phyloP scores from a whole-genome alignment of 2,797 vertebrate species.

The Poeciliopsis presidionis region DNA sequence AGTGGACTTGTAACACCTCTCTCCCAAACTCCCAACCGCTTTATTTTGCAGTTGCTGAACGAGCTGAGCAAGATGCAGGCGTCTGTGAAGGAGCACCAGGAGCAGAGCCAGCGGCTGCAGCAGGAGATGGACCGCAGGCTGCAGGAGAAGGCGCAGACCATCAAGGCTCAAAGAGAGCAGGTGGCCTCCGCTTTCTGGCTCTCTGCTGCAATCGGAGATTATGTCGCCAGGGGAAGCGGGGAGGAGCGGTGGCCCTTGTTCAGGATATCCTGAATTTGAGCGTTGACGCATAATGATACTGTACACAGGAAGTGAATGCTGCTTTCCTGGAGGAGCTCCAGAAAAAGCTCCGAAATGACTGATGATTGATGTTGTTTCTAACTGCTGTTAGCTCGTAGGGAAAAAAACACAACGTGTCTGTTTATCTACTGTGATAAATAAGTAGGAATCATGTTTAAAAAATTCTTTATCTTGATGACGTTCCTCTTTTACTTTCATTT shows the following conservation, averaged over 20 bases:
- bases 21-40: neutral
- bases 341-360: neutral
- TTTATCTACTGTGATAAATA: neutral
- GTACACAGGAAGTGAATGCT: slow-evolving; percentile 14
- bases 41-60: slow-evolving; percentile 76
- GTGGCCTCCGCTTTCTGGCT: slow-evolving; percentile 63
- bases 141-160: slow-evolving; percentile 83
- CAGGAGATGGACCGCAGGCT: slow-evolving; percentile 81
- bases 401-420: neutral
- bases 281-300: slow-evolving; percentile 35
- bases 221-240: slow-evolving; percentile 60
- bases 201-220: slow-evolving; percentile 13
- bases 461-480: neutral
- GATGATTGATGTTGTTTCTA: neutral
- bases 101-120: slow-evolving; percentile 76
- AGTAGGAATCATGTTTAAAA: neutral
- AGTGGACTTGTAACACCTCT: neutral
- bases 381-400: neutral
- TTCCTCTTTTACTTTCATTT: too few relatives aligned
- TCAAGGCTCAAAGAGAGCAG: slow-evolving; percentile 84
- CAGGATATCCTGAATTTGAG: slow-evolving; percentile 81
- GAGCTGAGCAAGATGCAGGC: slow-evolving; percentile 81
- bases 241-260: slow-evolving; percentile 57
- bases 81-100: slow-evolving; percentile 79
- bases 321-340: slow-evolving; percentile 10